Evolutionary conservation across 2,113 vertebrate species (phyloP), one percentile per base, ranked within the genome.

Genomic region (Pelusios castaneus): DNA sequence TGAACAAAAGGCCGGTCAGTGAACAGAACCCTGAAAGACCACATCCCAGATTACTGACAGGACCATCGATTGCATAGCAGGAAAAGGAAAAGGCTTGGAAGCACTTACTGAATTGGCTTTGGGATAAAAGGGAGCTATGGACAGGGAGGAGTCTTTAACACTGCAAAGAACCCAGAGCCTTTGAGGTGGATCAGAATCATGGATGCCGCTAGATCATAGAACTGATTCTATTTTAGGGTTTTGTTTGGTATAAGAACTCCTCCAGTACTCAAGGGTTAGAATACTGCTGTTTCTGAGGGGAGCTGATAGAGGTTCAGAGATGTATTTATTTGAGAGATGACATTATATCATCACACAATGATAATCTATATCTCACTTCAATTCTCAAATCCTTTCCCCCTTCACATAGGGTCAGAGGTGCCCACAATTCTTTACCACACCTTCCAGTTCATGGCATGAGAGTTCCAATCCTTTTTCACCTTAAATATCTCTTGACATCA

Each of bases 381-480:
- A 16, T 63, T 63, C 14, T 63, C 17, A 13, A 63, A 14, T n/a
- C 60, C 58, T 60, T 31, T 60, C 17, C 31, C 31, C 29, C 16
- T 63, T 9, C 80, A 84, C 47, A 80, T 0, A 0, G 41, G 8
- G 76, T 88, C 17, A 60, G 83, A 56, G 56, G 16, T 84, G 47
- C 41, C 83, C n/a, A 82, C 38, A 7, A 22, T 38, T 16, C 16
- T 85, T 89, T 9, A 13, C 34, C 58, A 14, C 19, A 7, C 8
- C 0, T 41, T 27, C 4, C 31, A 16, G 89, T 79, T 19, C 13
- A 81, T 51, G 84, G 87, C 29, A 34, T 60, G 58, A 29, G 60
- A 63, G 60, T 63, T 63, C 16, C 31, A 63, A 31, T n/a, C 29
- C 60, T 63, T 63, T 63, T 47, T 63, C 31, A 17, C 60, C 60